These are phyloP conservation scores for Pachydiplax longipennis DNA, from an alignment of 2,888 invertebrate genomes.

Conservation along the genomic window DNA sequence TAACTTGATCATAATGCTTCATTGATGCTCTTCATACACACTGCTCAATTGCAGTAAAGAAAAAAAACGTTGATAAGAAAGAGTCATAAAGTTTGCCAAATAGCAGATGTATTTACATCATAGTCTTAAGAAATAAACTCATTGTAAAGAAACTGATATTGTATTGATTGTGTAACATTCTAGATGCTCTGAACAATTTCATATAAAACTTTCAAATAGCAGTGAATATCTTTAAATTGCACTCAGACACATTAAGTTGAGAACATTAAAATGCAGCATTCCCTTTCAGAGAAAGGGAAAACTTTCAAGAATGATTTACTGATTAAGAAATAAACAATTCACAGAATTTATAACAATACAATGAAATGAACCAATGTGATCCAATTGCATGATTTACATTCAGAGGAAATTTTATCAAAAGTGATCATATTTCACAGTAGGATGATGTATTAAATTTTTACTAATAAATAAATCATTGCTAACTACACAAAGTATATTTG, in stretches of 20 bases:
- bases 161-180: neutral
- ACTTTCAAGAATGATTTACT: neutral
- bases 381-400: neutral
- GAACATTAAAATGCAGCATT: neutral
- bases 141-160: neutral
- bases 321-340: neutral
- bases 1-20: neutral
- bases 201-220: neutral
- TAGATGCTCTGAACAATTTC: neutral
- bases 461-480: neutral
- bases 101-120: neutral
- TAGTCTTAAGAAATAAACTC: neutral
- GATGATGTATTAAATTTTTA: neutral
- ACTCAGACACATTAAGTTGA: neutral
- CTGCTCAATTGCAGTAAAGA: conserved; percentile 31
- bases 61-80: conserved; percentile 5
- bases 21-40: conserved; percentile 13
- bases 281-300: neutral
- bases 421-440: neutral
- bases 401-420: neutral
- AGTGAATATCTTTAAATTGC: neutral
- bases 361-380: neutral
- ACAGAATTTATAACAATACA: neutral
- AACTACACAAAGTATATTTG: neutral
- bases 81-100: neutral